phyloP scores from a whole-genome alignment of 2,888 invertebrate genomes.

The Calameuta filiformis region DNA sequence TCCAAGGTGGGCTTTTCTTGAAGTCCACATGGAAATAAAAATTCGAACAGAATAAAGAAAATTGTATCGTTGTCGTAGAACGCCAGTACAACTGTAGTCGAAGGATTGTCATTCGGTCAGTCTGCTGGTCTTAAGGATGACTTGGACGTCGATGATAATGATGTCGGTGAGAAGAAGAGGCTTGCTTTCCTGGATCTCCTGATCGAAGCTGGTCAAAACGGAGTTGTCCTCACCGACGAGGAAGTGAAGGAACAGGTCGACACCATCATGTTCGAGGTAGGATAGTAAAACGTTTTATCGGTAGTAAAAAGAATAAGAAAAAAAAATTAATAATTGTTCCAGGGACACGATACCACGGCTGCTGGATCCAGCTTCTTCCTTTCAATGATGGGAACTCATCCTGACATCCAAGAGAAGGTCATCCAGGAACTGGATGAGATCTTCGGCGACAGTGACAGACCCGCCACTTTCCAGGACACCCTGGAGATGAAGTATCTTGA shows the following conservation, averaged over 20 bases:
- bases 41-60: not conserved
- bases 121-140: conserved; percentile 81
- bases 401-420: conserved; percentile 81
- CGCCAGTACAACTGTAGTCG: conserved; percentile 67
- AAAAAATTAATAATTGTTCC: conserved; percentile 3
- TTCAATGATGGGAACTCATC: conserved; percentile 83
- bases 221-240: conserved; percentile 77
- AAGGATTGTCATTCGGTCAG: conserved; percentile 79
- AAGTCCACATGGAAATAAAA: not conserved
- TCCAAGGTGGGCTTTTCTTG: conserved; percentile 13
- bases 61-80: conserved; percentile 19
- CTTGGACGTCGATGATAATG: conserved; percentile 84
- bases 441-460: conserved; percentile 82
- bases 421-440: conserved; percentile 80
- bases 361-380: conserved; percentile 90
- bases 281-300: not conserved
- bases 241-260: conserved; percentile 90
- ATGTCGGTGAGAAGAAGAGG: conserved; percentile 84
- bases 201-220: conserved; percentile 85
- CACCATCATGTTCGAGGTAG: conserved; percentile 89
- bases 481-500: conserved; percentile 85
- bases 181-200: conserved; percentile 90
- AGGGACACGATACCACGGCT: conserved; percentile 86
- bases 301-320: not conserved
- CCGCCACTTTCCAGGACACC: conserved; percentile 81